Conservation (phyloP, 2,113 vertebrate genomes). For the Labeo catla region DNA sequence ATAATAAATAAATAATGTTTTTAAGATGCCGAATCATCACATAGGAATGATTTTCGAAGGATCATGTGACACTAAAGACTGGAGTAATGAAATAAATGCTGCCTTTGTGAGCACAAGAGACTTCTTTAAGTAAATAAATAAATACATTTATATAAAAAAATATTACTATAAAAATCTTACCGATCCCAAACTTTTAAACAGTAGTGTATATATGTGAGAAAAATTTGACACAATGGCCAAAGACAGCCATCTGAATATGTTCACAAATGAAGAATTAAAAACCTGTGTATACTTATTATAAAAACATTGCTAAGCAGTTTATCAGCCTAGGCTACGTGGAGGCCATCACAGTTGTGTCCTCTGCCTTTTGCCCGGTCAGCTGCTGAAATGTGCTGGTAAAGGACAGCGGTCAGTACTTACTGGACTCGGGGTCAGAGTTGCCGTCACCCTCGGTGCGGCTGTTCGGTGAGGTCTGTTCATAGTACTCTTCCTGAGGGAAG, state of each 20-base stretch:
- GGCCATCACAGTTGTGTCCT: background rate
- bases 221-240: background rate
- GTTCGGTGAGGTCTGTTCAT: conserved; percentile 88
- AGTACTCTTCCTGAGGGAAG: conserved; percentile 91
- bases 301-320: background rate
- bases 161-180: background rate
- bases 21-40: background rate
- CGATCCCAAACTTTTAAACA: background rate
- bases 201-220: background rate
- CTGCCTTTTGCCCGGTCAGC: background rate
- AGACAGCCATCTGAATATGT: background rate
- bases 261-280: background rate
- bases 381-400: background rate
- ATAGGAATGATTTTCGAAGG: background rate
- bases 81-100: background rate
- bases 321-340: background rate
- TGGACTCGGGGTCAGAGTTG: conserved; percentile 97
- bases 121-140: background rate
- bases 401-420: conserved; percentile 78
- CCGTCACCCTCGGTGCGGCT: conserved; percentile 96
- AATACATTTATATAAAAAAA: background rate
- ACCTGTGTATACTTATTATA: background rate
- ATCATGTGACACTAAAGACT: background rate
- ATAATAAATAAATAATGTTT: too few species aligned
- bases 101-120: background rate